Evolutionary conservation across 2,113 vertebrate genomes (phyloP).

Genomic region (Aegithalos caudatus): DNA sequence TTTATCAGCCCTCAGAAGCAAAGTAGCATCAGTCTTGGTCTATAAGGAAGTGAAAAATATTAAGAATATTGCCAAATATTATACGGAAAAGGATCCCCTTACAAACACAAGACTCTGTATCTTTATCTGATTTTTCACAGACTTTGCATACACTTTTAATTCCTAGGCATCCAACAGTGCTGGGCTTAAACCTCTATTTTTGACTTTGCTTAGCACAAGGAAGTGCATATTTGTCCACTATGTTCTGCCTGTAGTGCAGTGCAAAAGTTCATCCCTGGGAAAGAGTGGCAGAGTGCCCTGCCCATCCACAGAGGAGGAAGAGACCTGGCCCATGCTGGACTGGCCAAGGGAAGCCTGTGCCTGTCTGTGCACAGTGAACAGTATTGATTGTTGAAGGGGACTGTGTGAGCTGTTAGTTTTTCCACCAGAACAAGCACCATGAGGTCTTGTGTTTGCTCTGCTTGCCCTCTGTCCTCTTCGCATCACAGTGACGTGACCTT

Average conservation of each 20-base stretch:
- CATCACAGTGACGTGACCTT: background rate
- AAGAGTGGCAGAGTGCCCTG: rapidly evolving
- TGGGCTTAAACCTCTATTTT: background rate
- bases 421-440: background rate
- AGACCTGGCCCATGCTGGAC: background rate
- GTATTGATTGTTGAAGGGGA: background rate
- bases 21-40: background rate
- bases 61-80: background rate
- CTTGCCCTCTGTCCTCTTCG: background rate
- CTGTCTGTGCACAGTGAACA: background rate
- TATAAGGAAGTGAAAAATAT: background rate
- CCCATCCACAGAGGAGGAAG: background rate
- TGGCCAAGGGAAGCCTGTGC: rapidly evolving
- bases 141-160: background rate
- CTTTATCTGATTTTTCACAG: background rate
- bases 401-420: background rate
- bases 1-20: background rate
- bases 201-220: background rate
- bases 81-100: background rate
- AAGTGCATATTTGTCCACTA: background rate
- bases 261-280: background rate
- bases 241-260: background rate
- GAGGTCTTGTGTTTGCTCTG: background rate
- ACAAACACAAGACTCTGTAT: background rate
- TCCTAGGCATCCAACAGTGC: background rate